Percentiles rank a stretch among this genome's conserved stretches.
Evolutionary conservation across 2,888 invertebrate genomes (phyloP).

Genomic region (Choristoneura rosaceana): DNA sequence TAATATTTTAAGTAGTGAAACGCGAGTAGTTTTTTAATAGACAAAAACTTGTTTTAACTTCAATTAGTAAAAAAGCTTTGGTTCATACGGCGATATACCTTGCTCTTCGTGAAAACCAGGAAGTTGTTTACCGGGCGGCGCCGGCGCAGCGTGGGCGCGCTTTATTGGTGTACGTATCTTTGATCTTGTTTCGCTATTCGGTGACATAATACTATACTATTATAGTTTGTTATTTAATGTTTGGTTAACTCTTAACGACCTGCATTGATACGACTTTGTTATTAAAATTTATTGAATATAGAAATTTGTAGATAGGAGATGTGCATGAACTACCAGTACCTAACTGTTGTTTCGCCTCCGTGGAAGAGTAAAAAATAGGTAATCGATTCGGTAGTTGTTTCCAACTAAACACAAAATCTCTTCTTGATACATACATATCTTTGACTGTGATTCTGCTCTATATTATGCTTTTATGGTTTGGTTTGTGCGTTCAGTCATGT

Average conservation of each 20-base stretch:
- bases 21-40: no score
- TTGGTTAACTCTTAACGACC: slow-evolving; percentile 9
- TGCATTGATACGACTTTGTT: background rate
- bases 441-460: no score
- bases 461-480: no score
- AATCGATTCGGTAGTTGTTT: no score
- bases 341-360: no score
- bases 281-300: background rate
- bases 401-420: no score
- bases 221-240: slow-evolving; percentile 13
- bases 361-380: no score
- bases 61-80: background rate
- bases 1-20: no score
- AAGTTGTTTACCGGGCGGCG: slow-evolving; percentile 8
- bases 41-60: background rate
- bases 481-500: no score
- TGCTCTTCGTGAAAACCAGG: background rate
- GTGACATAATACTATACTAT: slow-evolving; percentile 27
- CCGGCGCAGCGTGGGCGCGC: slow-evolving; percentile 27
- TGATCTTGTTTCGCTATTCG: slow-evolving; percentile 25
- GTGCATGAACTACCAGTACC: no score
- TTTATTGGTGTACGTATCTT: slow-evolving; percentile 33
- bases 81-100: background rate
- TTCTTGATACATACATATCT: no score
- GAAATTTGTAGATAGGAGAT: background rate